Evolutionary conservation across 1,140 invertebrate genomes (phyloP).

Genomic region (Trachymyrmex cornetzi): DNA sequence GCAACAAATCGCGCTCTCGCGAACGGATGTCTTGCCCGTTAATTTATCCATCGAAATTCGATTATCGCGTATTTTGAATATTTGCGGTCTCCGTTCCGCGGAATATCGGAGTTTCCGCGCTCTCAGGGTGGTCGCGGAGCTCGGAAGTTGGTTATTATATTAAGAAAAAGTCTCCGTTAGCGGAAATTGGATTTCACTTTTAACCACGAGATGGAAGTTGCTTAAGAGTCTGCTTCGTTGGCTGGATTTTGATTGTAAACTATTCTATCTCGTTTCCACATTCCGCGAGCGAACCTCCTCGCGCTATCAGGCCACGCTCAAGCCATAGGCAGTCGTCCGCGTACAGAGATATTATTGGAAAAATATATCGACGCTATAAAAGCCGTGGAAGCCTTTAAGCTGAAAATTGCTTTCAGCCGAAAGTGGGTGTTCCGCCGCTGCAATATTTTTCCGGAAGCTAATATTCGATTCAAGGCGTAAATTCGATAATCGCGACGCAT

Average conservation of each 20-base stretch:
- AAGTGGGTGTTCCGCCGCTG: conserved; percentile 62
- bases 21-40: conserved; percentile 48
- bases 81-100: conserved; percentile 38
- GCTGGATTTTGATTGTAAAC: conserved; percentile 76
- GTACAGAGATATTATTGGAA: conserved; percentile 74
- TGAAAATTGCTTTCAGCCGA: conserved; percentile 76
- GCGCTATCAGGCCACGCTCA: background rate
- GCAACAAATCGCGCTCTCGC: conserved; percentile 34
- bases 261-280: conserved; percentile 62
- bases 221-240: conserved; percentile 72
- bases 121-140: conserved; percentile 21
- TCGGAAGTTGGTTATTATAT: conserved; percentile 64
- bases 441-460: conserved; percentile 66
- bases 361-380: conserved; percentile 75
- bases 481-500: conserved; percentile 71
- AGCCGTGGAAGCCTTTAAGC: conserved; percentile 74
- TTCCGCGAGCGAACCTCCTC: conserved; percentile 31
- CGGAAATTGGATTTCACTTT: conserved; percentile 75
- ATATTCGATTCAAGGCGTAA: conserved; percentile 67
- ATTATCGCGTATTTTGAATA: conserved; percentile 62
- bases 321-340: conserved; percentile 65
- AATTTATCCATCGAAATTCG: conserved; percentile 60
- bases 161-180: conserved; percentile 52
- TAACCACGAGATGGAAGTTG: conserved; percentile 64
- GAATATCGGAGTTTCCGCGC: conserved; percentile 50